These are phyloP conservation scores for Reticulitermes lucifugus DNA, from an alignment of 2,888 invertebrate genomes.

Conservation along the genomic window DNA sequence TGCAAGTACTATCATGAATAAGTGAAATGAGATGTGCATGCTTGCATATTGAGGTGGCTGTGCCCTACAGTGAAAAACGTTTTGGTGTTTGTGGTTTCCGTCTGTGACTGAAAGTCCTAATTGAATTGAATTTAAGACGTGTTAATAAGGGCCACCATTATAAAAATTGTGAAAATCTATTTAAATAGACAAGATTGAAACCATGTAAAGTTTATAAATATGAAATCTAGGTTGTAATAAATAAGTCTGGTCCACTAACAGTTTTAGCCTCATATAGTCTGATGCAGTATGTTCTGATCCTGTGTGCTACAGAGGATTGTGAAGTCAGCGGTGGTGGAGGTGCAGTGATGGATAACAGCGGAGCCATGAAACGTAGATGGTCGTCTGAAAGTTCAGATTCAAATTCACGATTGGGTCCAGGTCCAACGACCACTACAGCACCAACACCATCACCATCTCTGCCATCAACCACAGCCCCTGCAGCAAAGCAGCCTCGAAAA, in stretches of 20 bases:
- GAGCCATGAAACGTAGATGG: constrained; percentile 61
- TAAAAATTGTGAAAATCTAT: too few species aligned
- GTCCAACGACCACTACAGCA: constrained; percentile 47
- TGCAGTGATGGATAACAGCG: constrained; percentile 47
- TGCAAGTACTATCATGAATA: too few species aligned
- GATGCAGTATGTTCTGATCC: background rate
- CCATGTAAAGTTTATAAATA: too few species aligned
- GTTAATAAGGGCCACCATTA: too few species aligned
- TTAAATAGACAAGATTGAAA: too few species aligned
- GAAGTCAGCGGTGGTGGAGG: constrained; percentile 44
- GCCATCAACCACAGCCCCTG: constrained; percentile 55
- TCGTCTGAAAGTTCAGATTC: constrained; percentile 60
- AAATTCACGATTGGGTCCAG: constrained; percentile 40
- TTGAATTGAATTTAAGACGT: too few species aligned
- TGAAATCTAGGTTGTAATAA: too few species aligned
- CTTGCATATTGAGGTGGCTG: too few species aligned
- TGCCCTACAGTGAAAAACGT: too few species aligned
- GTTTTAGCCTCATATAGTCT: background rate
- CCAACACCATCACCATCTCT: constrained; percentile 31
- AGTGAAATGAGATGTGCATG: too few species aligned
- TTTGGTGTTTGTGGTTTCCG: too few species aligned
- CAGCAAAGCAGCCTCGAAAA: constrained; percentile 62
- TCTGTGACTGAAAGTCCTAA: too few species aligned
- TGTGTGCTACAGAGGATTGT: constrained; percentile 39
- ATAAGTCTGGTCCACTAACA: background rate